A percentile compares a stretch with the other conserved stretches of the same genome.
These are phyloP conservation scores for Enteromius mattozi DNA, from an alignment of 2,797 vertebrate species.

Conservation along the genomic window DNA sequence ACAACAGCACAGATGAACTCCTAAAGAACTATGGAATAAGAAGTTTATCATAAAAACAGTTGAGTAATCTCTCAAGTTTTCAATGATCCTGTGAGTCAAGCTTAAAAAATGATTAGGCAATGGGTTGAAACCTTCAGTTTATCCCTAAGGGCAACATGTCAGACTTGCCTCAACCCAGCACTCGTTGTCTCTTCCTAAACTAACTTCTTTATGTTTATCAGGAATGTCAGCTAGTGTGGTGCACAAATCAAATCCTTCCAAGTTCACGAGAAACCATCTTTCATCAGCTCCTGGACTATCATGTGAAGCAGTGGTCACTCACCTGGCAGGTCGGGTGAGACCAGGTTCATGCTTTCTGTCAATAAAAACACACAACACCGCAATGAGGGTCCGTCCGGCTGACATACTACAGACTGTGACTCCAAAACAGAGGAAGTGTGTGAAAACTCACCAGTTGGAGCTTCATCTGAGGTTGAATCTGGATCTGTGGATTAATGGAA, in stretches of 20 bases:
- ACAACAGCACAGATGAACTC: background rate
- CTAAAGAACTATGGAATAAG: background rate
- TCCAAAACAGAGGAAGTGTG: background rate
- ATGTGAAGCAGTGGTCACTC: constrained; percentile 42
- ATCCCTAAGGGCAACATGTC: background rate
- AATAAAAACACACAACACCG: constrained; percentile 51
- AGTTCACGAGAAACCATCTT: background rate
- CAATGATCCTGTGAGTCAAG: background rate
- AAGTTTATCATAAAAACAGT: background rate
- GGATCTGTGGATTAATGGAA: constrained; percentile 65
- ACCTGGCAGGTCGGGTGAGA: constrained; percentile 74
- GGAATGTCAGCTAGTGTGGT: background rate
- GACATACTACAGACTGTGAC: constrained; percentile 12
- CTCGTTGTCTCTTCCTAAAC: background rate
- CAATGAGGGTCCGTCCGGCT: constrained; percentile 21
- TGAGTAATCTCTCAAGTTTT: background rate
- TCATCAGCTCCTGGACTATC: background rate
- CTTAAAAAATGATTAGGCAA: background rate
- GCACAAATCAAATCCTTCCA: background rate
- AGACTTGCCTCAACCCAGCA: background rate
- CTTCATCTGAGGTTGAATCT: constrained; percentile 78
- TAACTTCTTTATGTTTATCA: background rate
- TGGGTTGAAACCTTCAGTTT: background rate
- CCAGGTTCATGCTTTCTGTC: constrained; percentile 75
- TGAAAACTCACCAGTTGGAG: constrained; percentile 74